Evolutionary conservation across 2,888 invertebrate genomes (phyloP).

Genomic region (Drosophila nigritarsus): DNA sequence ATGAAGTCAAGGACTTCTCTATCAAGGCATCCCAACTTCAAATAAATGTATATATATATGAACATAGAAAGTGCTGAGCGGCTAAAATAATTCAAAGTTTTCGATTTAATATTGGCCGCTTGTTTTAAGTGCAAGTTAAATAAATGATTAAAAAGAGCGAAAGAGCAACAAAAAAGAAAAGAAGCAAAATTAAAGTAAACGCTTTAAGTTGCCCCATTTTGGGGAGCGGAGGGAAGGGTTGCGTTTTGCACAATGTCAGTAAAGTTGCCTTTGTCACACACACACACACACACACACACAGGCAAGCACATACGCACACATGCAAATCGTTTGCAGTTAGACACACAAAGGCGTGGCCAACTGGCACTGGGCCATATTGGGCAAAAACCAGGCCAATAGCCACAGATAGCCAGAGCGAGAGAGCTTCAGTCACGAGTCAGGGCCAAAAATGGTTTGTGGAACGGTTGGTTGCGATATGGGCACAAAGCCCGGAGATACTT

Average conservation of each 20-base stretch:
- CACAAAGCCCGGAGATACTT: constrained; percentile 33
- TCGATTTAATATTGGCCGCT: constrained; percentile 3
- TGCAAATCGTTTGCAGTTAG: constrained; percentile 39
- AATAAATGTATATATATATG: no score
- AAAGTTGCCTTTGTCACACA: constrained; percentile 59
- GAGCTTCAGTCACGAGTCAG: constrained; percentile 32
- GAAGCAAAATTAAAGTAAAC: constrained; percentile 11
- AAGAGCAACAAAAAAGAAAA: background rate
- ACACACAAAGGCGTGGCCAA: constrained; percentile 60
- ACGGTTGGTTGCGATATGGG: constrained; percentile 16
- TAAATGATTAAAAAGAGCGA: constrained; percentile 8
- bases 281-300: constrained; percentile 9
- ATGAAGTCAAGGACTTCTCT: background rate
- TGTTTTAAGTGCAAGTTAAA: constrained; percentile 9
- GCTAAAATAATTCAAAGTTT: constrained; percentile 7
- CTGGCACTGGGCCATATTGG: constrained; percentile 64
- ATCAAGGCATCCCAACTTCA: no score
- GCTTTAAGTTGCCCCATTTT: constrained; percentile 57
- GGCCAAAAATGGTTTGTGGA: constrained; percentile 34
- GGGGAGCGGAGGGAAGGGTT: background rate
- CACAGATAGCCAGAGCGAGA: constrained; percentile 12
- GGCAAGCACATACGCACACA: constrained; percentile 18
- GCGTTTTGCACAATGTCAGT: constrained; percentile 31
- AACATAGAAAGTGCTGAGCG: background rate
- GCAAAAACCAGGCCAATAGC: constrained; percentile 50